These are phyloP conservation scores for Trigoniulus corallinus DNA, from an alignment of 1,140 invertebrate species.

Conservation along the genomic window DNA sequence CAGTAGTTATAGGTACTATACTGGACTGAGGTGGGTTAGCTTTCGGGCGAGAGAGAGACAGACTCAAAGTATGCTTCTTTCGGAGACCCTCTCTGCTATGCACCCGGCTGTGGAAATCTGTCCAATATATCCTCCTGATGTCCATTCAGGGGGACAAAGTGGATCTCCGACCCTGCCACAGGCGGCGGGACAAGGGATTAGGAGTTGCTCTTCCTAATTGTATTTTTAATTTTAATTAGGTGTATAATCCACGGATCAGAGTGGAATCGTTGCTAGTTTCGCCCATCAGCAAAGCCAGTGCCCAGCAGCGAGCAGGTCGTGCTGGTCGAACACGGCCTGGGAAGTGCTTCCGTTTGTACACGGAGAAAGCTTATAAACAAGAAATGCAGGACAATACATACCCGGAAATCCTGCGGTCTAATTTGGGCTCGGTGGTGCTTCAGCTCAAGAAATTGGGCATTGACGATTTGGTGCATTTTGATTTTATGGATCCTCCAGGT, in stretches of 20 bases:
- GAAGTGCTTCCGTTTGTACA: conserved; percentile 97
- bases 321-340: conserved; percentile 92
- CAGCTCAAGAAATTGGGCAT: conserved; percentile 98
- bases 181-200: too few relatives aligned
- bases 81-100: too few relatives aligned
- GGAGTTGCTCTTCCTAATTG: too few relatives aligned
- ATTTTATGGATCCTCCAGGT: conserved; percentile 98
- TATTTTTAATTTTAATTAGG: conserved; percentile 34
- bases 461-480: conserved; percentile 98
- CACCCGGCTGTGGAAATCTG: conserved; percentile 1
- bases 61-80: too few relatives aligned
- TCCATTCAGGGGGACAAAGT: too few relatives aligned
- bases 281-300: conserved; percentile 98
- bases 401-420: conserved; percentile 93
- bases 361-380: conserved; percentile 94
- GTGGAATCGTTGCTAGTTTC: conserved; percentile 96
- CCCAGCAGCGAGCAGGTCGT: conserved; percentile 91
- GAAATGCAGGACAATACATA: conserved; percentile 99
- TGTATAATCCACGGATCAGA: conserved; percentile 91
- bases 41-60: too few relatives aligned
- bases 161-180: too few relatives aligned
- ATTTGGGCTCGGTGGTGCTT: conserved; percentile 90
- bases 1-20: too few relatives aligned
- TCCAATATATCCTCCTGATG: too few relatives aligned
- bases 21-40: too few relatives aligned